Conservation (phyloP, 2,888 invertebrate genomes). For the Philereme vetulata region DNA sequence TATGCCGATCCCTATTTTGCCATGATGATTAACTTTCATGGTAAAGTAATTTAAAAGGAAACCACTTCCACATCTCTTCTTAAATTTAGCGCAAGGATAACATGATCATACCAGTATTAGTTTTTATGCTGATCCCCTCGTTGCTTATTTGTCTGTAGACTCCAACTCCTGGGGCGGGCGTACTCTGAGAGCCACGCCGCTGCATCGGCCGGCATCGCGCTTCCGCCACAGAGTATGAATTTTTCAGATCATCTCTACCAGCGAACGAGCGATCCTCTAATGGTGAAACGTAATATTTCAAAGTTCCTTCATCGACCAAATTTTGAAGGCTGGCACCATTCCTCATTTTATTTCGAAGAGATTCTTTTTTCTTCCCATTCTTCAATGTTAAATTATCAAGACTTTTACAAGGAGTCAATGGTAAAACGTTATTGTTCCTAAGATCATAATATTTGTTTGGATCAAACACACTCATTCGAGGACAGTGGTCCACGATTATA, state of each 20-base stretch:
- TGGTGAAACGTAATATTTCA: slow-evolving; percentile 69
- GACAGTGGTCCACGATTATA: slow-evolving; percentile 69
- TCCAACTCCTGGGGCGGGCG: slow-evolving; percentile 70
- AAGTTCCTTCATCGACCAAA: slow-evolving; percentile 64
- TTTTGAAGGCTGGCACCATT: slow-evolving; percentile 74
- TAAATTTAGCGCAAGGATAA: background rate
- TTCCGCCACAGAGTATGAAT: slow-evolving; percentile 71
- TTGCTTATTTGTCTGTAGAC: slow-evolving; percentile 71
- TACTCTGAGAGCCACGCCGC: slow-evolving; percentile 57
- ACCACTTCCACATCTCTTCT: background rate
- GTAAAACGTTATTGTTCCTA: slow-evolving; percentile 68
- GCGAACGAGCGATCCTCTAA: slow-evolving; percentile 50
- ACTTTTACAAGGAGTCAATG: slow-evolving; percentile 73
- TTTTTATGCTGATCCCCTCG: slow-evolving; percentile 54
- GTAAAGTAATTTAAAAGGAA: background rate
- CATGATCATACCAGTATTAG: slow-evolving; percentile 51
- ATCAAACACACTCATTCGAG: slow-evolving; percentile 69
- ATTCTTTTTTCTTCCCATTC: slow-evolving; percentile 51
- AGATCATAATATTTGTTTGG: slow-evolving; percentile 68
- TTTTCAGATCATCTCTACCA: slow-evolving; percentile 58
- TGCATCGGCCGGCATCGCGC: slow-evolving; percentile 60
- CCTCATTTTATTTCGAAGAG: slow-evolving; percentile 55
- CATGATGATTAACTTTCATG: background rate
- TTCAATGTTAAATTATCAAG: slow-evolving; percentile 75
- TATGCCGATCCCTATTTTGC: background rate